These are phyloP conservation scores for Struthio camelus DNA, from an alignment of 2,113 vertebrate genomes.

Conservation along the genomic window DNA sequence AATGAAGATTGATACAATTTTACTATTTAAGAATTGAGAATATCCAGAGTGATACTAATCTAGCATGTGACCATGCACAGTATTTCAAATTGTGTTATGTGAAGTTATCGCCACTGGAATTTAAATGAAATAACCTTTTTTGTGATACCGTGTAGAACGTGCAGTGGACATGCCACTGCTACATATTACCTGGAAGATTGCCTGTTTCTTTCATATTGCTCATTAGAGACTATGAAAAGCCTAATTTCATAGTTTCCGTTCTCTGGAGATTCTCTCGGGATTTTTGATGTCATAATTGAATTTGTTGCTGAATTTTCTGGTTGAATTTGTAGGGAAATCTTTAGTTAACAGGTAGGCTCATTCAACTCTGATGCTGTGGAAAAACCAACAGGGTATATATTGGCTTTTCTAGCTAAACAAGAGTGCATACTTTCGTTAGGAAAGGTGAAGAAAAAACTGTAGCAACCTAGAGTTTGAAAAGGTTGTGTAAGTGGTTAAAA, in stretches of 20 bases:
- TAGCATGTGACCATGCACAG: not conserved
- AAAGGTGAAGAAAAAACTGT: not conserved
- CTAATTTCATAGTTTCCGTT: not conserved
- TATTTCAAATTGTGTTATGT: not conserved
- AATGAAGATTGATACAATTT: not conserved
- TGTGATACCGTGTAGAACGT: not conserved
- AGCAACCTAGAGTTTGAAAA: not conserved
- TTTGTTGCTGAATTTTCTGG: conserved; percentile 4
- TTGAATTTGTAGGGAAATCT: not conserved
- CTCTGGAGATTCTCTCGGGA: not conserved
- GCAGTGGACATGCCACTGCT: not conserved
- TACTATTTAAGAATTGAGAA: not conserved
- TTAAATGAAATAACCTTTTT: conserved; percentile 44
- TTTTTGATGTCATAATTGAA: not conserved
- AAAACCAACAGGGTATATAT: not conserved
- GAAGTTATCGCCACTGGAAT: conserved; percentile 34
- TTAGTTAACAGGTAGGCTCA: not conserved
- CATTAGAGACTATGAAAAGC: not conserved
- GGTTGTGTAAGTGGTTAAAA: not conserved
- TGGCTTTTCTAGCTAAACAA: not conserved
- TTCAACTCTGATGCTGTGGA: not conserved
- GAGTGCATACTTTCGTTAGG: not conserved
- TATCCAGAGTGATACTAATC: not conserved
- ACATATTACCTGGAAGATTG: not conserved
- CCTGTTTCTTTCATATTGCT: not conserved